Evolutionary conservation across 92 coral and sea anemone genomes (phyloP).

Genomic region (Phenganax subtilis): DNA sequence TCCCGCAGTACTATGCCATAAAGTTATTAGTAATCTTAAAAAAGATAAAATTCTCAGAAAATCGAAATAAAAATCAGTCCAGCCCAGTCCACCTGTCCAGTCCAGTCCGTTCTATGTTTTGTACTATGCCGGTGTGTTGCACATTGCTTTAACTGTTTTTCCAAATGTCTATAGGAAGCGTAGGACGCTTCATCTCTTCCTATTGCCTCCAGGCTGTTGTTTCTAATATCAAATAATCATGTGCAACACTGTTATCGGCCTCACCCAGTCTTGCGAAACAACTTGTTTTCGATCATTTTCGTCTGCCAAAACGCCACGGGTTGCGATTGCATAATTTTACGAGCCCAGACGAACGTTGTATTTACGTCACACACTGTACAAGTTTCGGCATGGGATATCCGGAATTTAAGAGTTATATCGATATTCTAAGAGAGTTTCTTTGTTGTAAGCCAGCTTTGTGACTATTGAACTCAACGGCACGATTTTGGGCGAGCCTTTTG

Average conservation of each 20-base stretch:
- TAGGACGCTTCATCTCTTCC: neutral
- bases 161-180: too few species aligned
- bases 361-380: neutral
- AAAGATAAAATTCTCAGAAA: too few species aligned
- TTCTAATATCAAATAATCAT: neutral
- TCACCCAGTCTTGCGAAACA: too few species aligned
- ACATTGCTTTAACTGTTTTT: too few species aligned
- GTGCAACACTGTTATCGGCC: too few species aligned
- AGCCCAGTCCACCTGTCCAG: too few species aligned
- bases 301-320: neutral
- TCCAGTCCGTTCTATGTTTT: too few species aligned
- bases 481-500: neutral
- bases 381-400: conserved; percentile 2
- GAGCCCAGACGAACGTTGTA: neutral
- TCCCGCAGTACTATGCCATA: too few species aligned
- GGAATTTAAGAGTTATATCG: neutral
- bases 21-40: too few species aligned
- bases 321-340: neutral
- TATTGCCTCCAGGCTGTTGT: neutral
- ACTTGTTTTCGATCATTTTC: neutral
- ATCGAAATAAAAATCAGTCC: too few species aligned
- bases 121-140: too few species aligned
- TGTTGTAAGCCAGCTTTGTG: neutral
- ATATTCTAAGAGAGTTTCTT: neutral
- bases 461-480: neutral